Evolutionary conservation across 2,888 invertebrate genomes (phyloP), one percentile per base, ranked within the genome.

Genomic region (Brachyptera risi): DNA sequence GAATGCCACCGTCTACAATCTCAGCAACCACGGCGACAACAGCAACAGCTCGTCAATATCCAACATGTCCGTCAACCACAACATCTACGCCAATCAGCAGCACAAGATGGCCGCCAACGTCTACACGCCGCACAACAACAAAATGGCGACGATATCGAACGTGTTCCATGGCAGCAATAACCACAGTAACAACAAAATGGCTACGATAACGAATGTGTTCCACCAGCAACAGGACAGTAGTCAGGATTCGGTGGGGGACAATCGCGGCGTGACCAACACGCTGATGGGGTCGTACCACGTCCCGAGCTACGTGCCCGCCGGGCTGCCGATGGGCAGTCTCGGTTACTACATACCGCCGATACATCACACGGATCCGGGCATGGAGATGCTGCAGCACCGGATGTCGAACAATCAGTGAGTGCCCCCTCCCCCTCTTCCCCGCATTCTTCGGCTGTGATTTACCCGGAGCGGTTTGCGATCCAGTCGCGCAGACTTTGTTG

Each of bases 301-400:
- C 37, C 64, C 64, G 13, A 56, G 60, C 26, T 65, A 65, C 31
- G 62, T 63, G 21, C 58, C 64, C 17, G 44, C 62, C 3, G 62
- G 64, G 26, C 40, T 65, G 51, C 64, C 64, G 47, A 65, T 65
- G 62, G 60, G 60, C 38, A 62, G 62, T 26, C 62, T 65, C 62
- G 64, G 64, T 2, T 65, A 65, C 31, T 65, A 65, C 49, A 65
- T 65, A 13, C 64, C 64, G 17, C 64, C 64, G 15, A 65, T 65
- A n/a, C 64, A 64, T 37, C 59, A 62, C 21, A 13, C 60, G 23
- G 62, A 60, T 13, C 62, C 60, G 0, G 47, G 49, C 37, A 60
- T 65, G 50, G 64, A 65, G 37, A 59, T 65, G 58, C 31, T 65
- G n/a, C 62, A 62, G 26, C 60, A 65, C 37, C 44, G 64, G 23